These are phyloP conservation scores for Herminia tarsipennalis DNA, from an alignment of 2,888 invertebrate genomes.

Conservation along the genomic window DNA sequence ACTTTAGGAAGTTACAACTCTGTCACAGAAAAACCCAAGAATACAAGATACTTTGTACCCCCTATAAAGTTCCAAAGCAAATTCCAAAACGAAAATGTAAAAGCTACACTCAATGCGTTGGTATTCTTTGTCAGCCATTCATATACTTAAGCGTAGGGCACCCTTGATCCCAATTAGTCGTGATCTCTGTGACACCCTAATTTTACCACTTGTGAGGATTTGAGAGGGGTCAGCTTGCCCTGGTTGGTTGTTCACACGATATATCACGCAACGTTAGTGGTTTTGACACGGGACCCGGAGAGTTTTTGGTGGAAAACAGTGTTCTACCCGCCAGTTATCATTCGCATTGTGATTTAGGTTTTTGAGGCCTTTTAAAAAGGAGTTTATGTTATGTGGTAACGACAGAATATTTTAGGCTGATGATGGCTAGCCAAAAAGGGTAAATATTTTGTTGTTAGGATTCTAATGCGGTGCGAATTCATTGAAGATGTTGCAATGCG, in stretches of 20 bases:
- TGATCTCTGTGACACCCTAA: conserved; percentile 22
- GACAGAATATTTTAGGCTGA: background rate
- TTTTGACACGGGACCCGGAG: conserved; percentile 60
- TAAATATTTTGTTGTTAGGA: no score
- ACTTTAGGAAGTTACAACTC: background rate
- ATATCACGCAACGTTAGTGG: conserved; percentile 64
- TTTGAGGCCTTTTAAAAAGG: conserved; percentile 11
- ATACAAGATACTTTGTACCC: background rate
- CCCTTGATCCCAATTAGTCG: conserved; percentile 19
- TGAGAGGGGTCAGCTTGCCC: conserved; percentile 26
- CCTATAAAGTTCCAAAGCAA: background rate
- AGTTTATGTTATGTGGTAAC: no score
- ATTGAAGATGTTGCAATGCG: no score
- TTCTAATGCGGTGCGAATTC: no score
- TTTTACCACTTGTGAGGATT: conserved; percentile 18
- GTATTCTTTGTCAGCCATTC: conserved; percentile 24
- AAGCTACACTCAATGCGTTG: conserved; percentile 1
- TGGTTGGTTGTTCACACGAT: conserved; percentile 46
- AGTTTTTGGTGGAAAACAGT: conserved; percentile 40
- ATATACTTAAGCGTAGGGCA: conserved; percentile 19
- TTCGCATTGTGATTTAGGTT: conserved; percentile 44
- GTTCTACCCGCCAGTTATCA: conserved; percentile 39
- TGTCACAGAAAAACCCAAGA: no score
- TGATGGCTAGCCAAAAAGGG: no score
- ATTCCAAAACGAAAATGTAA: background rate